Evolutionary conservation across 2,888 invertebrate species (phyloP), one percentile per base, ranked within the genome.

Genomic region (Dione vanillae): DNA sequence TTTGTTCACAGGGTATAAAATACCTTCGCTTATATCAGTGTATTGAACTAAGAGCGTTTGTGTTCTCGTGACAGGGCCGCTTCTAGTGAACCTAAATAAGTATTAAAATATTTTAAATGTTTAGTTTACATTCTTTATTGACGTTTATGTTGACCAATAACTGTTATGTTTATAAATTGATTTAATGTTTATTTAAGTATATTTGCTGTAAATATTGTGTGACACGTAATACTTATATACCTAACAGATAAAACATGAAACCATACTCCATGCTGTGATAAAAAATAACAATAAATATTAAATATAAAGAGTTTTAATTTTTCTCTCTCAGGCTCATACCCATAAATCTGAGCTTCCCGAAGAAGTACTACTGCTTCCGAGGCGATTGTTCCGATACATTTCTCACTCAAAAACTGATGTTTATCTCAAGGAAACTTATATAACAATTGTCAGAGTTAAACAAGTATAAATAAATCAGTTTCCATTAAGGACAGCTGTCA

Each of bases 331-430:
- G 37, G 40, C 12, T 27, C 76, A 70, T 86, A 93, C 92, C 90
- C 87, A 83, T 49, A 90, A 78, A 77, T 92, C 91, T 1, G 92
- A 90, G 74, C 87, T 88, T 37, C 89, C 91, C 35, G 91, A 92
- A 3, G 92, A 91, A 0, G 91, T 87, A 76, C 83, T 90, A 78
- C 86, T 87, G 76, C 83, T 83, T 49, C 80, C 85, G 72, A 87
- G 77, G n/a, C 86, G 84, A 73, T 84, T 84, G 77, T 85, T 86
- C 73, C 84, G 86, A 79, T 87, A 80, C 83, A 83, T 83, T 70
- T 75, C 65, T 73, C 68, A 67, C 58, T 19, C 61, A 65, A 68
- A 69, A 65, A 68, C 58, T 43, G 51, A 47, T 59, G 54, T 43
- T 59, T 69, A 49, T 41, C 10, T 56, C 56, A 20, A 35, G 14